A percentile compares a stretch with the other conserved stretches of the same genome.
Conservation (phyloP, 2,113 vertebrate genomes). For the Tenrec ecaudatus region DNA sequence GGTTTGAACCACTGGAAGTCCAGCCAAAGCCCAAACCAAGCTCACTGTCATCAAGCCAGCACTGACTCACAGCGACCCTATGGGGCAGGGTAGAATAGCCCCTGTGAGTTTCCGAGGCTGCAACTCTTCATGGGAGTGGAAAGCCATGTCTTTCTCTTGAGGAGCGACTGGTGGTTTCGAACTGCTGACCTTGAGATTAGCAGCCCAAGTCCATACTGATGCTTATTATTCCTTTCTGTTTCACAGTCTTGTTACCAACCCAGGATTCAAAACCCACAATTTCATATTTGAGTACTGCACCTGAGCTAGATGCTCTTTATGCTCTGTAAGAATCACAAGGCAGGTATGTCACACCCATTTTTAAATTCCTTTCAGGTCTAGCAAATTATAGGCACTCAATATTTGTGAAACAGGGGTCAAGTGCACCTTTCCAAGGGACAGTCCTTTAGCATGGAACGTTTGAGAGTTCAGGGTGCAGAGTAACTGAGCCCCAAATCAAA, state of each 20-base stretch:
- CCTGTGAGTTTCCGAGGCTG: no score
- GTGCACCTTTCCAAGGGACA: background rate
- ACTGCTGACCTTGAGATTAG: no score
- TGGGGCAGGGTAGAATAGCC: no score
- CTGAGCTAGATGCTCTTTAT: no score
- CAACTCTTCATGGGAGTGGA: no score
- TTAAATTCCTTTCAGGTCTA: background rate
- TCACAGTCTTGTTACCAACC: background rate
- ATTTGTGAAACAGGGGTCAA: background rate
- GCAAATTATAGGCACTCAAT: background rate
- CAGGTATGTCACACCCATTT: fast-evolving
- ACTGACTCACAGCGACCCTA: no score
- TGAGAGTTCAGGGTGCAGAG: background rate
- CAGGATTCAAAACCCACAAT: background rate
- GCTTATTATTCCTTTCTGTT: background rate
- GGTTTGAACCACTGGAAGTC: no score
- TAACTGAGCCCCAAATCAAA: background rate
- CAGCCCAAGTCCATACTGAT: no score
- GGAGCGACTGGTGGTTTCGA: no score
- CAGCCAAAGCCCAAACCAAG: no score
- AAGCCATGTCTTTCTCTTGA: no score
- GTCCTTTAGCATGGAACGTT: background rate
- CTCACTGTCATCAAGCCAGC: no score
- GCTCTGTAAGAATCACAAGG: background rate
- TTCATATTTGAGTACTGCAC: background rate